Evolutionary conservation across 2,797 vertebrate species (phyloP).

Genomic region (Acrocephalus scirpaceus): DNA sequence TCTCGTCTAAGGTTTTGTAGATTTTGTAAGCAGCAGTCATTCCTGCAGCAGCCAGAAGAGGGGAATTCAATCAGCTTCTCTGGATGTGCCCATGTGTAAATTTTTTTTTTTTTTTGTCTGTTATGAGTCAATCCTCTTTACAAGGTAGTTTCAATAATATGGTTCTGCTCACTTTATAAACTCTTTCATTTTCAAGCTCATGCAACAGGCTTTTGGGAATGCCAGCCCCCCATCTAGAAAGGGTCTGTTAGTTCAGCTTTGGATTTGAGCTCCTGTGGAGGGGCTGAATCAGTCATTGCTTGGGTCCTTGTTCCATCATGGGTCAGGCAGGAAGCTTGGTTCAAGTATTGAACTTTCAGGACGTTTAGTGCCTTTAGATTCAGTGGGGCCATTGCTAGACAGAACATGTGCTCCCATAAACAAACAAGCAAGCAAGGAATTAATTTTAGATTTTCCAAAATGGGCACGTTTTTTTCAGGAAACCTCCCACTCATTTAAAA

Average conservation of each 20-base stretch:
- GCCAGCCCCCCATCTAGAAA: rapidly evolving
- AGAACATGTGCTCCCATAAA: background rate
- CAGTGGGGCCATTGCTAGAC: background rate
- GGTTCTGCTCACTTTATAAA: background rate
- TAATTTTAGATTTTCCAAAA: background rate
- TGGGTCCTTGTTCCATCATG: rapidly evolving
- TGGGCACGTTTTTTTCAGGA: background rate
- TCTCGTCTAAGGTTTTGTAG: conserved; percentile 19
- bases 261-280: background rate
- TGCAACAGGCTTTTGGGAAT: background rate
- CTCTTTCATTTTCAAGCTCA: background rate
- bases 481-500: background rate
- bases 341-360: background rate
- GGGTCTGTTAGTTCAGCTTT: background rate
- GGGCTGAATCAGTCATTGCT: background rate
- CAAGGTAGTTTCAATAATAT: background rate
- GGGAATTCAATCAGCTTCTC: conserved; percentile 2
- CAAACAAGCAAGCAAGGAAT: background rate
- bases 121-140: background rate
- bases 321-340: background rate
- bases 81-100: background rate
- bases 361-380: background rate
- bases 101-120: background rate
- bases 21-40: conserved; percentile 27
- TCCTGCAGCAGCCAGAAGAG: conserved; percentile 43